Conservation (phyloP, 2,888 invertebrate genomes). For the Tenodera sinensis region DNA sequence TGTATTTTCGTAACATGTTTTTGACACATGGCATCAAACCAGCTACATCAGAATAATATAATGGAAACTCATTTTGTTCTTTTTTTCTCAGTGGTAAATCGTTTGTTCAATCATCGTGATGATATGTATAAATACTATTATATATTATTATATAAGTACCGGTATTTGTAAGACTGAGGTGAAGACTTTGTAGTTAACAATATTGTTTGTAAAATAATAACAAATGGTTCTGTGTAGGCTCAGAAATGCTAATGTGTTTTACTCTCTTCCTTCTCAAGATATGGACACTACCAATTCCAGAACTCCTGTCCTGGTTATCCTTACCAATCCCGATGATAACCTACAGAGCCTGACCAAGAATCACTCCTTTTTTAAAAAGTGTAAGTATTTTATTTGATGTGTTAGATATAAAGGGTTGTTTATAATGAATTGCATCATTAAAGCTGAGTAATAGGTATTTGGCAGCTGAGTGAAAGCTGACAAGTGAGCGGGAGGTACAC, state of each 20-base stretch:
- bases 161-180: background rate
- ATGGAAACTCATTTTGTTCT: background rate
- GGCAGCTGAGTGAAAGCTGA: no score
- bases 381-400: no score
- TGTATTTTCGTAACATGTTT: background rate
- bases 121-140: background rate
- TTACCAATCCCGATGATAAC: no score
- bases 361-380: no score
- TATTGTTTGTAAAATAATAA: background rate
- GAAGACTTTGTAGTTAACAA: background rate
- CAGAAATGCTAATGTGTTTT: background rate
- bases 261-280: background rate
- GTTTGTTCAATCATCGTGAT: background rate
- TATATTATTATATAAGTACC: background rate
- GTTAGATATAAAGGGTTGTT: no score
- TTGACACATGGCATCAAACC: background rate
- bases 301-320: no score
- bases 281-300: no score
- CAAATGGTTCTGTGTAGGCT: background rate
- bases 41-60: background rate
- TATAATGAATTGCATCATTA: no score
- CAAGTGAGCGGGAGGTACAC: no score
- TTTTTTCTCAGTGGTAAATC: background rate
- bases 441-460: no score
- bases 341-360: no score